phyloP scores from a whole-genome alignment of 23 tunicate species.

The Halocynthia aurantium region DNA sequence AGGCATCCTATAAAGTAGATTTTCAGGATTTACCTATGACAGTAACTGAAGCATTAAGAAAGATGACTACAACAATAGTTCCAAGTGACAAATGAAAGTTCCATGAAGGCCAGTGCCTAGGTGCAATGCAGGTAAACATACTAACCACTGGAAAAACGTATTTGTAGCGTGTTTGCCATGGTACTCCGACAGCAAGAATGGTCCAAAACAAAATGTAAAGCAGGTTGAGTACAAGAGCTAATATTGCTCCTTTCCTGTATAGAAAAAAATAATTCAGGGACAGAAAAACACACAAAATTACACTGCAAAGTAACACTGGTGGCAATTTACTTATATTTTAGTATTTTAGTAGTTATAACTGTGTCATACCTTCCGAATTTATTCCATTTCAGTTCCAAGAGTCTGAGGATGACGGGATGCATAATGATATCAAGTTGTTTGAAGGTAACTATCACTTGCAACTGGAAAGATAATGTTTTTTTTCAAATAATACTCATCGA shows the following conservation, averaged over 20 bases:
- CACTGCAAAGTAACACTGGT: no score
- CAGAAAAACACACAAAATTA: no score
- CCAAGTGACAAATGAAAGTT: background rate
- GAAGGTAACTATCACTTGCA: conserved; percentile 78
- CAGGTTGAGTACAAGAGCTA: conserved; percentile 37
- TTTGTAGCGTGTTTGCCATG: conserved; percentile 49
- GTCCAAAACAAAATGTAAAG: conserved; percentile 81
- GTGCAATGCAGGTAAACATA: no score
- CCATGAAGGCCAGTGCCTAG: no score
- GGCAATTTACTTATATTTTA: no score
- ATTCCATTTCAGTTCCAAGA: conserved; percentile 82
- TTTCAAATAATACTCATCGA: background rate
- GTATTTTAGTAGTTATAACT: no score
- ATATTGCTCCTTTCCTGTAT: conserved; percentile 49
- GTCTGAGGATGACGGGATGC: conserved; percentile 80
- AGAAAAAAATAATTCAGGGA: background rate
- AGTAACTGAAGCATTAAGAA: background rate
- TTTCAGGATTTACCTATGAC: background rate
- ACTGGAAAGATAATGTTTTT: conserved; percentile 12
- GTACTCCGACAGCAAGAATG: conserved; percentile 65
- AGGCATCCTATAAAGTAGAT: conserved; percentile 42
- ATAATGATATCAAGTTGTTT: conserved; percentile 75
- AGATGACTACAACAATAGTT: no score
- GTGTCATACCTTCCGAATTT: conserved; percentile 69
- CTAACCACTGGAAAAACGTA: conserved; percentile 43